Evolutionary conservation across 2,113 vertebrate genomes (phyloP).

Genomic region (Neopipo cinnamomea): DNA sequence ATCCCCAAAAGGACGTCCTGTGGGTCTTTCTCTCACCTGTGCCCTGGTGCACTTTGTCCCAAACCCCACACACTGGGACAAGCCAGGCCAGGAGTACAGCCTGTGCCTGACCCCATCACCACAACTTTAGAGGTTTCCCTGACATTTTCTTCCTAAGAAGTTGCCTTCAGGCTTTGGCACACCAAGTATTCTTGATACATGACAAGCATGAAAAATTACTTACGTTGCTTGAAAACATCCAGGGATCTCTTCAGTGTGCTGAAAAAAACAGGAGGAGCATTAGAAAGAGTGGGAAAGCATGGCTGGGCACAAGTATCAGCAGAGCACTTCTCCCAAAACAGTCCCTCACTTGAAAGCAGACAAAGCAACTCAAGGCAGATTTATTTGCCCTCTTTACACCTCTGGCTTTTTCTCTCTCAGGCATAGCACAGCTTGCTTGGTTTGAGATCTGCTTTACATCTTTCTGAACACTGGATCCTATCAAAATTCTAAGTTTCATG

Average conservation of each 20-base stretch:
- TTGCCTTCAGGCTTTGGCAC: neutral
- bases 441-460: neutral
- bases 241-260: constrained; percentile 91
- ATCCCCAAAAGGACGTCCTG: neutral
- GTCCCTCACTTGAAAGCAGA: accelerated
- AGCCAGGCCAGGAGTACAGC: neutral
- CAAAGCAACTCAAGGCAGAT: neutral
- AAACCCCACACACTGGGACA: accelerated
- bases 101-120: neutral
- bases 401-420: neutral
- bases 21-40: neutral
- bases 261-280: neutral
- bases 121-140: neutral
- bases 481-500: neutral
- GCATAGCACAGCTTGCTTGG: neutral
- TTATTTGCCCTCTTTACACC: neutral
- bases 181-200: neutral
- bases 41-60: neutral
- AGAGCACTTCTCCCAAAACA: neutral
- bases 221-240: constrained; percentile 92
- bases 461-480: neutral
- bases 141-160: neutral
- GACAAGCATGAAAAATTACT: constrained; percentile 64
- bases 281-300: neutral
- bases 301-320: neutral